Percentiles rank a stretch among this genome's conserved stretches.
These are phyloP conservation scores for Spisula solida DNA, from an alignment of 2,888 invertebrate species.

Conservation along the genomic window DNA sequence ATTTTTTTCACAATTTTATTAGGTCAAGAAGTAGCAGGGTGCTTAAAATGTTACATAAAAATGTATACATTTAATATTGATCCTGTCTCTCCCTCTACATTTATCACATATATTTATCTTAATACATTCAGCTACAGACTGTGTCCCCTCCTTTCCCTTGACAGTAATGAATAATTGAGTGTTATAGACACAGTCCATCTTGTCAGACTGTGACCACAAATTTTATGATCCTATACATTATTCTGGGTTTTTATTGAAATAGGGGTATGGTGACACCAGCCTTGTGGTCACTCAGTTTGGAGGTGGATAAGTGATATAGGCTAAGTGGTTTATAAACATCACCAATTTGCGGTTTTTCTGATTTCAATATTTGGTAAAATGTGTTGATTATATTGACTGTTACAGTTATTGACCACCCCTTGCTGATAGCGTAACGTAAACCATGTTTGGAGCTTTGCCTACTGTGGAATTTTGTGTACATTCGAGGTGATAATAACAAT, in stretches of 20 bases:
- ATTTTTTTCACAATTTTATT: no score
- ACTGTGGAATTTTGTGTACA: constrained; percentile 36
- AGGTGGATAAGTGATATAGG: not conserved
- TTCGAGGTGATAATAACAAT: constrained; percentile 28
- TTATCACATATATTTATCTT: not conserved
- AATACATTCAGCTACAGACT: not conserved
- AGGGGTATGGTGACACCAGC: constrained; percentile 13
- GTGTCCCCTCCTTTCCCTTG: not conserved
- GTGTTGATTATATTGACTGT: not conserved
- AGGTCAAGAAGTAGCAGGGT: not conserved
- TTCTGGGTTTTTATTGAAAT: not conserved
- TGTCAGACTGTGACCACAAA: constrained; percentile 21
- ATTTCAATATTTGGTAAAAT: not conserved
- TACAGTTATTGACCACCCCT: not conserved
- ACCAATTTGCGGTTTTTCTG: not conserved
- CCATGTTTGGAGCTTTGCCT: constrained; percentile 14
- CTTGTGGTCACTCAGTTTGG: not conserved
- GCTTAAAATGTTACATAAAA: not conserved
- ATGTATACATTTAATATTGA: not conserved
- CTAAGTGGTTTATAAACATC: not conserved
- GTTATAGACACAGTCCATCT: constrained; percentile 14
- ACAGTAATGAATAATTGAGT: constrained; percentile 4
- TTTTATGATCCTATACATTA: constrained; percentile 24
- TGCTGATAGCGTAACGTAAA: not conserved
- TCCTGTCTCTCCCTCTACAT: not conserved